phyloP scores from a whole-genome alignment of 2,113 vertebrate genomes.

The Lophochroa leadbeateri region DNA sequence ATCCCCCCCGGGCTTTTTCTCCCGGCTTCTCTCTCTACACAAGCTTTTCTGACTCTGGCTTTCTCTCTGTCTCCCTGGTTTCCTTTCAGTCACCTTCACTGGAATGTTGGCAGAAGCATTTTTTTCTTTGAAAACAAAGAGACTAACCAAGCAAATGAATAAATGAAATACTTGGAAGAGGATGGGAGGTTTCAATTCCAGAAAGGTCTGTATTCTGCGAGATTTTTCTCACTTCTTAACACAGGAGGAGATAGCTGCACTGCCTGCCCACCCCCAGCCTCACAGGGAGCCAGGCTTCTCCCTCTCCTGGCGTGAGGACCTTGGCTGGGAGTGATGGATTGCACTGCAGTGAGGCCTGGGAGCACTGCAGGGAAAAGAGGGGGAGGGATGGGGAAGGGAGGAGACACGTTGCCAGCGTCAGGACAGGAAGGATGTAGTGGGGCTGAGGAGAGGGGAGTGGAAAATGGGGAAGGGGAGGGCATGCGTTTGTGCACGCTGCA shows the following conservation, averaged over 20 bases:
- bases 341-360: constrained; percentile 64
- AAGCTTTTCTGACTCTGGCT: neutral
- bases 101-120: constrained; percentile 55
- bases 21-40: neutral
- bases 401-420: constrained; percentile 42
- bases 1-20: neutral
- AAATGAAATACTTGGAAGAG: constrained; percentile 42
- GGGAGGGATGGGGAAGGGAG: constrained; percentile 10
- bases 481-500: neutral
- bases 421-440: constrained; percentile 42
- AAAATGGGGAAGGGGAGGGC: neutral
- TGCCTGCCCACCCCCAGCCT: neutral
- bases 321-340: constrained; percentile 67
- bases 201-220: neutral
- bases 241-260: neutral
- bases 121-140: constrained; percentile 56
- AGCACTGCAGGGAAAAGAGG: constrained; percentile 54
- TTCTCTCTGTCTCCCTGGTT: constrained; percentile 31
- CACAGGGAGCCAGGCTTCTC: neutral
- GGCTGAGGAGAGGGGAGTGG: neutral
- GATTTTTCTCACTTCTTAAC: neutral
- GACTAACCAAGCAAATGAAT: constrained; percentile 38
- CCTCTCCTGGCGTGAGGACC: constrained; percentile 4
- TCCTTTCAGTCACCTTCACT: constrained; percentile 49
- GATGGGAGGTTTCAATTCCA: neutral